A percentile compares a stretch with the other conserved stretches of the same genome.
These are phyloP conservation scores for Archips crataeganus DNA, from an alignment of 2,888 invertebrate species.

Conservation along the genomic window DNA sequence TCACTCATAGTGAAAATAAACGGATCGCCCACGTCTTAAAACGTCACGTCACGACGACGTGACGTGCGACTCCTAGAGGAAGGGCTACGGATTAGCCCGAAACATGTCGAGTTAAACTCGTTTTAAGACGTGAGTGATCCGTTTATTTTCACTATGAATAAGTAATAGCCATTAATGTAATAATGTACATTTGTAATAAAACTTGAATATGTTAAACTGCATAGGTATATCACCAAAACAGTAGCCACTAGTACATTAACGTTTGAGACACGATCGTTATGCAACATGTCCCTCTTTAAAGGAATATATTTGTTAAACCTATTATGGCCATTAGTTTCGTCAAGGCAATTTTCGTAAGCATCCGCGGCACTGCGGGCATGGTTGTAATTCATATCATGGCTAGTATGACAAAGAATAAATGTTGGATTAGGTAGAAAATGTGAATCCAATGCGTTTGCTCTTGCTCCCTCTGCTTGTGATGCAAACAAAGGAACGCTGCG, in stretches of 20 bases:
- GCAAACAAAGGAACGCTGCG: slow-evolving; percentile 44
- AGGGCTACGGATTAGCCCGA: too few species aligned
- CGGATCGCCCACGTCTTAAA: too few species aligned
- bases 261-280: slow-evolving; percentile 68
- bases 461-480: slow-evolving; percentile 32
- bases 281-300: slow-evolving; percentile 70
- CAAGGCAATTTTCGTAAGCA: slow-evolving; percentile 79
- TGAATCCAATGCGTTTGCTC: slow-evolving; percentile 31
- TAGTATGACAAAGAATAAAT: slow-evolving; percentile 26
- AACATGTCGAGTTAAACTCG: too few species aligned
- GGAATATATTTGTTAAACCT: slow-evolving; percentile 77
- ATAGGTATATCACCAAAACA: slow-evolving; percentile 51
- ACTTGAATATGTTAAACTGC: slow-evolving; percentile 30
- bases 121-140: too few species aligned
- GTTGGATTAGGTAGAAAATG: slow-evolving; percentile 38
- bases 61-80: too few species aligned
- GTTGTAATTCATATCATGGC: slow-evolving; percentile 41
- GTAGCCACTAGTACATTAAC: slow-evolving; percentile 51
- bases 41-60: too few species aligned
- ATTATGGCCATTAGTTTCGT: slow-evolving; percentile 75
- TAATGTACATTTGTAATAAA: slow-evolving; percentile 28
- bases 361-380: slow-evolving; percentile 57
- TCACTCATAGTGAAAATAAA: too few species aligned
- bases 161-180: slow-evolving; percentile 12
- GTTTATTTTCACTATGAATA: too few species aligned